phyloP scores from a whole-genome alignment of 2,888 invertebrate genomes.

The Brachylomia viminalis region DNA sequence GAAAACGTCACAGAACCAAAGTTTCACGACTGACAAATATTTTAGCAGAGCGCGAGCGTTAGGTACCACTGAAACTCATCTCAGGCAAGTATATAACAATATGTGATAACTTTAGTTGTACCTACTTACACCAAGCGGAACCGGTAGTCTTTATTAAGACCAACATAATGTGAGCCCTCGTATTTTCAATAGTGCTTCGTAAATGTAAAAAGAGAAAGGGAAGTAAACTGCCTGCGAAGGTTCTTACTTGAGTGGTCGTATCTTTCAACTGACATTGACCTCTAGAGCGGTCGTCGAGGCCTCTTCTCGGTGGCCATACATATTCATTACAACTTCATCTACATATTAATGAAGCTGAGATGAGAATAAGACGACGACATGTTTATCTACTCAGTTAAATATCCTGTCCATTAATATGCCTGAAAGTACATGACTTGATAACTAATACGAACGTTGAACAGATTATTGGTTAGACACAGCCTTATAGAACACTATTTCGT shows the following conservation, averaged over 20 bases:
- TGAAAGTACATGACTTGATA: constrained; percentile 33
- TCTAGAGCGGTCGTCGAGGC: constrained; percentile 81
- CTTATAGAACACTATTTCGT: constrained; percentile 3
- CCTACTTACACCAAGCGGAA: constrained; percentile 75
- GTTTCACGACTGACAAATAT: constrained; percentile 48
- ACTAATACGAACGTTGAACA: constrained; percentile 22
- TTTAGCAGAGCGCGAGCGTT: constrained; percentile 61
- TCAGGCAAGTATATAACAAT: constrained; percentile 47
- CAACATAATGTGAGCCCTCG: constrained; percentile 71
- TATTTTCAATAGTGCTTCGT: constrained; percentile 68
- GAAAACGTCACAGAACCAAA: constrained; percentile 18
- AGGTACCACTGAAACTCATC: constrained; percentile 67
- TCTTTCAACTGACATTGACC: constrained; percentile 86
- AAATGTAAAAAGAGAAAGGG: constrained; percentile 71
- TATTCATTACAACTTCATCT: constrained; percentile 84
- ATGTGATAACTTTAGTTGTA: constrained; percentile 70
- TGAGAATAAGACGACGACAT: constrained; percentile 73
- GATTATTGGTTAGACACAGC: neutral
- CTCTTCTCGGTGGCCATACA: constrained; percentile 81
- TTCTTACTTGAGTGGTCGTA: constrained; percentile 73
- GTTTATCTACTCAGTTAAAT: constrained; percentile 65
- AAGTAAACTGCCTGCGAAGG: constrained; percentile 71
- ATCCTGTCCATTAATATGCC: constrained; percentile 57
- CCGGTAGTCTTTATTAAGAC: constrained; percentile 72
- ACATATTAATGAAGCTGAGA: constrained; percentile 81